Base-by-base conservation (phyloP, 2,797 vertebrate species). In the Pelochelys cantorii region DNA sequence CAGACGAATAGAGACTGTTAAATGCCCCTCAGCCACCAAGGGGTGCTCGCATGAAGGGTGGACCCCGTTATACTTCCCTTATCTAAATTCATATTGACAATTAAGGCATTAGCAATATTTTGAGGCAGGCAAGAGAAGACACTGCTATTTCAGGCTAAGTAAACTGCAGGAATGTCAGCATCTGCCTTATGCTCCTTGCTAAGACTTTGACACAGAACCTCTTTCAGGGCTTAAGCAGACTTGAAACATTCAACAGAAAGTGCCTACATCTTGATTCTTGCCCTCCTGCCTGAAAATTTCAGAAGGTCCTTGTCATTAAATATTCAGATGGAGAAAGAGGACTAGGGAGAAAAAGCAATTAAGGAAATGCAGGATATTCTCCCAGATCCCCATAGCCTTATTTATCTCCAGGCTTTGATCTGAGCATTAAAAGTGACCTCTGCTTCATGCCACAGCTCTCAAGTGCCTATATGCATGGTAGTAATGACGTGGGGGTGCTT, bases 391-490 rank as follows among this genome's bases (percentile, higher is more conserved):
- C 20, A 86, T 29, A 83, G 25, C 37, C 3, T 81, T 85, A 87
- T 91, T 95, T 95, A 85, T 92, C 85, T 92, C 9, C 29, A 84
- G 87, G 54, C 77, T 94, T 97, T 96, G 74, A 59, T 59, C 54
- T 71, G 86, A 86, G 79, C 2, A 37, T 94, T 85, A 93, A 78
- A 96, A 93, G 75, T 53, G 68, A 3, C 81, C 59, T 84, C 71
- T 89, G 48, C 83, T 90, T 96, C 91, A 77, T 81, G 65, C 79
- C 37, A 37, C 17, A 34, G 25, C 75, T 96, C 88, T 86, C 75
- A 77, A 92, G 42, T 55, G 79, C 31, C 74, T 86, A 2, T 84
- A 62, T 52, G 55, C 92, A 56, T 90, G 92, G 85, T 62, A 83
- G 20, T 81, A 77, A 25, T 75, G 75, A 48, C 77, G 31, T 7